These are phyloP conservation scores for Panopea generosa DNA, from an alignment of 2,888 invertebrate genomes.

Conservation along the genomic window DNA sequence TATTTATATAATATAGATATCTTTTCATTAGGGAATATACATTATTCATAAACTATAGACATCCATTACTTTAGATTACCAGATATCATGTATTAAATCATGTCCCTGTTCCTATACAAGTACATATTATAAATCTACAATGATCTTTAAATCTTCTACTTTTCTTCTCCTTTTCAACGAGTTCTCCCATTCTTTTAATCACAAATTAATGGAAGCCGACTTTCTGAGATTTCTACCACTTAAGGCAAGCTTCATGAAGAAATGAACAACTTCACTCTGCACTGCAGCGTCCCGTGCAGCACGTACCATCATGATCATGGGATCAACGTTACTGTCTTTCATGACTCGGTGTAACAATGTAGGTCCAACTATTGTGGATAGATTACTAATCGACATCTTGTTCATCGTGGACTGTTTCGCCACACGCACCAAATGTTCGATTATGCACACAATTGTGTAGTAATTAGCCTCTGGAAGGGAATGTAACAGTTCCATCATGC, in stretches of 20 bases:
- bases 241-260: constrained; percentile 73
- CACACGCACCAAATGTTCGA: constrained; percentile 95
- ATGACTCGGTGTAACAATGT: constrained; percentile 93
- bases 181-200: no score
- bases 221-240: constrained; percentile 71
- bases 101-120: no score
- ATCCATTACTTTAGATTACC: no score
- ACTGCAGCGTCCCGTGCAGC: constrained; percentile 98
- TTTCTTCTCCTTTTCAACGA: no score
- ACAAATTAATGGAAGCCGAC: constrained; percentile 28
- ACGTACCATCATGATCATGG: constrained; percentile 89
- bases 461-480: constrained; percentile 94
- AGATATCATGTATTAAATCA: no score
- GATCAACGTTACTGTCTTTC: constrained; percentile 76
- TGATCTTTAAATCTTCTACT: no score
- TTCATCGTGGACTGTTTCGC: constrained; percentile 95
- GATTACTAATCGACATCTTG: constrained; percentile 97
- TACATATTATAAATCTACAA: no score
- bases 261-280: constrained; percentile 90
- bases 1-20: no score
- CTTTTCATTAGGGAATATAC: no score
- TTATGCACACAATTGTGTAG: constrained; percentile 93
- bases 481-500: constrained; percentile 89
- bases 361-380: constrained; percentile 98
- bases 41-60: no score